A percentile compares a stretch with the other conserved stretches of the same genome.
Conservation (phyloP, 2,888 invertebrate species). For the Meliscaeva auricollis region DNA sequence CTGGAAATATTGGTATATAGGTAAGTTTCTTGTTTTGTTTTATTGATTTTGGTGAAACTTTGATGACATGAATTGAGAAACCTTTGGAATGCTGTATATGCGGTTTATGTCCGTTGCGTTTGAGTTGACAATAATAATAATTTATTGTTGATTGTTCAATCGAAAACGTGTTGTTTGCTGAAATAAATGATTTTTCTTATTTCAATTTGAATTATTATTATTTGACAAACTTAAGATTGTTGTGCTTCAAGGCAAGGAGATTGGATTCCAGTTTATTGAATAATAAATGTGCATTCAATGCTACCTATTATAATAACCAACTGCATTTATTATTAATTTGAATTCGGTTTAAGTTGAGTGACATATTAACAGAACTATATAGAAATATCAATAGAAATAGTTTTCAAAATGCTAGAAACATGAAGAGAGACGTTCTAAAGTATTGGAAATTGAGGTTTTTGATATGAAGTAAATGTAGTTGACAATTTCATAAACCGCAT, state of each 20-base stretch:
- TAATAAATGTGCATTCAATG: neutral
- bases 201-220: neutral
- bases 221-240: slow-evolving; percentile 9
- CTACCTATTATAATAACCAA: no score
- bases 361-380: no score
- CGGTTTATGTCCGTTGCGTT: neutral
- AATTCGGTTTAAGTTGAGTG: no score
- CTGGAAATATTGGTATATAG: slow-evolving; percentile 3
- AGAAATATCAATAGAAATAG: no score
- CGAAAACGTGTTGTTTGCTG: slow-evolving; percentile 31
- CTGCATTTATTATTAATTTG: no score
- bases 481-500: no score
- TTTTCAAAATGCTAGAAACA: no score
- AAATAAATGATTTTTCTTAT: slow-evolving; percentile 21
- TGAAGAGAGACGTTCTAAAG: no score
- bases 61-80: slow-evolving; percentile 28
- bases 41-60: slow-evolving; percentile 35
- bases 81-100: slow-evolving; percentile 14
- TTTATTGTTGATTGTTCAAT: slow-evolving; percentile 27
- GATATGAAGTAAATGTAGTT: no score
- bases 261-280: slow-evolving; percentile 25
- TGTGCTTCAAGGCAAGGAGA: slow-evolving; percentile 9
- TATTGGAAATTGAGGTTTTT: no score
- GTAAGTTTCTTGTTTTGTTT: slow-evolving; percentile 3
- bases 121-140: neutral